Conservation (phyloP, 2,797 vertebrate genomes). For the Clarias fuscus region DNA sequence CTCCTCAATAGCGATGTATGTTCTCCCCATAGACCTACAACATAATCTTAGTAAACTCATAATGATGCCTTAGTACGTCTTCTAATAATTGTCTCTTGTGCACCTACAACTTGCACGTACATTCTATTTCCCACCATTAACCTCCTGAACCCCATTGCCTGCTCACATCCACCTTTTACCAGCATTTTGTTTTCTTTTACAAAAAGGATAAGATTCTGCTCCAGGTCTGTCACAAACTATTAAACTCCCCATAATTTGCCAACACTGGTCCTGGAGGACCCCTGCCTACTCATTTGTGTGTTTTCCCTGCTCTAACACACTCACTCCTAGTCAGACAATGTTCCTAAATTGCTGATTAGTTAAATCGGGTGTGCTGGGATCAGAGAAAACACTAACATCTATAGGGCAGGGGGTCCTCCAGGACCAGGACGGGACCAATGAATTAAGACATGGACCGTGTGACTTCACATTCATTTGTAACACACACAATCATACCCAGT, state of each 20-base stretch:
- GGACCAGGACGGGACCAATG: too few relatives aligned
- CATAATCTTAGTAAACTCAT: not conserved
- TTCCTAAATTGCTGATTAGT: too few relatives aligned
- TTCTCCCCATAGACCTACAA: not conserved
- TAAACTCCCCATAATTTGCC: not conserved
- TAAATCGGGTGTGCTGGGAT: too few relatives aligned
- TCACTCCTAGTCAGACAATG: too few relatives aligned
- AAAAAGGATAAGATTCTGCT: conserved; percentile 2
- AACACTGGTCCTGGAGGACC: too few relatives aligned
- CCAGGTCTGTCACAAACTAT: not conserved
- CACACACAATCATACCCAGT: too few relatives aligned
- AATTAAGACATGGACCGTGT: not conserved
- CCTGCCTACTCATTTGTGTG: too few relatives aligned
- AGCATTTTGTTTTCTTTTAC: not conserved
- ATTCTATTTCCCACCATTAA: not conserved
- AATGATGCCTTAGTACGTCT: not conserved
- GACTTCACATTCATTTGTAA: not conserved
- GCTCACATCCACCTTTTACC: not conserved
- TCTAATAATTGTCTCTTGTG: not conserved
- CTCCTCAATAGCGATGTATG: not conserved
- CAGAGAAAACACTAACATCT: too few relatives aligned
- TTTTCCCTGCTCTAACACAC: too few relatives aligned
- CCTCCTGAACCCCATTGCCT: not conserved
- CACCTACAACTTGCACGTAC: not conserved
- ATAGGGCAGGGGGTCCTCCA: too few relatives aligned